Base-by-base conservation (phyloP, 2,888 invertebrate genomes). In the Drosophila niveifrons region DNA sequence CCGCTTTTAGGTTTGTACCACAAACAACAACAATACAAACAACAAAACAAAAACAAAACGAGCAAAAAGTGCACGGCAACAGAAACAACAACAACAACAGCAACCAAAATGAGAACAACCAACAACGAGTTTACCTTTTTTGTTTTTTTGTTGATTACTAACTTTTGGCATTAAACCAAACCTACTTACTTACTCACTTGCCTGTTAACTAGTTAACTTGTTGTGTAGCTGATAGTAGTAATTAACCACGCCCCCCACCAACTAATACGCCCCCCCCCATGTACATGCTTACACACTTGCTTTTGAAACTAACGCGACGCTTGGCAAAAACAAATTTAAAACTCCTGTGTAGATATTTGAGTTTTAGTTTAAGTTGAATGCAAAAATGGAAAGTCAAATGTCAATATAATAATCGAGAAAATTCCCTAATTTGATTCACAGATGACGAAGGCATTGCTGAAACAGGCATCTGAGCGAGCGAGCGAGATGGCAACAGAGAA, bases 401-500 rank as follows among this genome's bases (percentile, higher is more conserved):
- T 23, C 23, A 23, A 23, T 23, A 1, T 23, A 23, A 23, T 23
- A 23, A 23, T 13, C 13, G n/a, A 23, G 1, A 36, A 51, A 41
- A 41, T 41, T 31, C 9, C 2, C 2, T 31, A 9, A 9, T 39
- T 57, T 29, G 41, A 89, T 91, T 95, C 95, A 75, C 95, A 98
- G 98, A 98, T 94, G 98, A 98, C 93, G 98, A 98, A 94, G 97
- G 98, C 90, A 98, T 98, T 92, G 97, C 97, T 58, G 98, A 98
- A 93, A 97, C 97, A 73, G 97, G 97, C 93, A 98, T 98, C 96
- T 98, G 90, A 90, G 36, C 43, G 34, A 90, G 36, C 43, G 34
- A 39, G 43, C 59, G 41, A 29, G 51, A 65, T 29, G 17, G 41
- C 34, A 41, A 34, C 31, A 53, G 29, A 15, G 36, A 18, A 18